These are phyloP conservation scores for Halisarca cf. caerulea DNA, from an alignment of 37 sponge, comb jelly and placozoan species.

Conservation along the genomic window DNA sequence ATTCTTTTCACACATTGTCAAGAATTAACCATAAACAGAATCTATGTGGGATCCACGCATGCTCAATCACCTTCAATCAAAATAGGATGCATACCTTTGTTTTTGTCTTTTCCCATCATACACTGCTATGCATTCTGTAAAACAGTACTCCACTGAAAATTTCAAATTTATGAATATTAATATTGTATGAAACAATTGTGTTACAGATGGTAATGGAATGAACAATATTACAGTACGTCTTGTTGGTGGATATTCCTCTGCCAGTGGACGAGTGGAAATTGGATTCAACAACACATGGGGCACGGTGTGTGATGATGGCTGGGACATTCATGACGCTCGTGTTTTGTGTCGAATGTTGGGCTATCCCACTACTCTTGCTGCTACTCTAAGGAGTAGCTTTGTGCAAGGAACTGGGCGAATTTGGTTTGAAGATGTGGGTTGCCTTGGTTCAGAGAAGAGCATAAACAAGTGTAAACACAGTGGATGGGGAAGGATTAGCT, in stretches of 20 bases:
- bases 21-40: no score
- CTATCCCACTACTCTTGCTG: not conserved
- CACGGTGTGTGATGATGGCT: not conserved
- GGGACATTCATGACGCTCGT: not conserved
- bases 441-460: not conserved
- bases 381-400: not conserved
- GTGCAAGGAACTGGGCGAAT: not conserved
- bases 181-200: no score
- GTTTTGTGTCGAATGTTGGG: not conserved
- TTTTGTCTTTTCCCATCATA: no score
- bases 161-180: no score
- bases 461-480: not conserved
- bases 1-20: no score
- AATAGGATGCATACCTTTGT: no score
- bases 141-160: no score
- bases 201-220: no score
- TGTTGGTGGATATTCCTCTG: not conserved
- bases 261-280: not conserved
- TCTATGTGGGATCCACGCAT: no score
- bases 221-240: no score
- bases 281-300: not conserved
- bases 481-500: not conserved
- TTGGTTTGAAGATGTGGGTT: not conserved
- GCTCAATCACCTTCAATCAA: no score
- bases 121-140: no score